Percentiles rank a stretch among this genome's conserved stretches.
These are phyloP conservation scores for Sialis fuliginosa DNA, from an alignment of 2,888 invertebrate genomes.

Conservation along the genomic window DNA sequence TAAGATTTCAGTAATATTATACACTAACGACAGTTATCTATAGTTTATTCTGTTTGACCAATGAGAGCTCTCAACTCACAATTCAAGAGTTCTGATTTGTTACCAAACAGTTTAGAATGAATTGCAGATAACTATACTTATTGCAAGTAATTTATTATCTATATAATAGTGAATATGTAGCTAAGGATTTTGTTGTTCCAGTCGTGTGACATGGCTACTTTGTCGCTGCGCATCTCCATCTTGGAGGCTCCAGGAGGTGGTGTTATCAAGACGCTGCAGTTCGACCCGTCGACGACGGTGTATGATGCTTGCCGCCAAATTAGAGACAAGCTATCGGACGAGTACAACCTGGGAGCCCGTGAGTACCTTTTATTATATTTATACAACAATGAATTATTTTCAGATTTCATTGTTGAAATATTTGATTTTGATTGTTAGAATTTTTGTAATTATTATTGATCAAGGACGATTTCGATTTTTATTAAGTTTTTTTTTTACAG, in stretches of 20 bases:
- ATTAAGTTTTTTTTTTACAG: too few species aligned
- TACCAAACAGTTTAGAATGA: too few species aligned
- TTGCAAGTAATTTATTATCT: background rate
- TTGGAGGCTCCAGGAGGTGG: conserved; percentile 56
- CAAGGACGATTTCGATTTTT: too few species aligned
- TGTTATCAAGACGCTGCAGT: conserved; percentile 95
- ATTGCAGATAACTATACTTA: background rate
- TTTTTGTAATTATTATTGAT: too few species aligned
- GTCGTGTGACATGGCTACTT: conserved; percentile 37
- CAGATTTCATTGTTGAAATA: too few species aligned
- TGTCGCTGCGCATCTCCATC: conserved; percentile 74
- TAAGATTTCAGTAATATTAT: too few species aligned
- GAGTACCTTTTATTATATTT: conserved; percentile 26
- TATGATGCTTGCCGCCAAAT: conserved; percentile 94
- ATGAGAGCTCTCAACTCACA: too few species aligned
- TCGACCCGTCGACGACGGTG: conserved; percentile 86
- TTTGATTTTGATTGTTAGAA: too few species aligned
- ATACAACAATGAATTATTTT: too few species aligned
- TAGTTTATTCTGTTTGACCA: too few species aligned
- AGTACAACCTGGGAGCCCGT: conserved; percentile 64
- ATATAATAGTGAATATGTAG: background rate
- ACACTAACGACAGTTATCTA: too few species aligned
- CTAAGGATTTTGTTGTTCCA: conserved; percentile 5
- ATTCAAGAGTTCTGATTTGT: too few species aligned
- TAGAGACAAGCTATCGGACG: conserved; percentile 82